Conservation (phyloP, 2,113 vertebrate species). For the Formicarius rufipectus region DNA sequence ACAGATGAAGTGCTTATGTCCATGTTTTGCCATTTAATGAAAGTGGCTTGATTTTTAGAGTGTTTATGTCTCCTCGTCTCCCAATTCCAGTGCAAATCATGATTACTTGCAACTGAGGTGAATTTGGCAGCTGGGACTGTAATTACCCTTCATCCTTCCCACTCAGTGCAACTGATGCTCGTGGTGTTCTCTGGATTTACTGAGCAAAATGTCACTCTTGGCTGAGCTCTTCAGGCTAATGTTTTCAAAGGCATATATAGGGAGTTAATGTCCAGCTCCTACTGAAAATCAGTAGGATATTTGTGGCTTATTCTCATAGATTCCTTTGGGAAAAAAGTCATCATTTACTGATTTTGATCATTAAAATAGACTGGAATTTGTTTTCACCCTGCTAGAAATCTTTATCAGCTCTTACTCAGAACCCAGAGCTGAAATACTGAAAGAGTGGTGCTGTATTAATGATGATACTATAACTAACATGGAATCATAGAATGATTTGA, state of each 20-base stretch:
- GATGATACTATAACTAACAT: background rate
- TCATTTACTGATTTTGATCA: background rate
- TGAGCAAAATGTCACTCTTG: slow-evolving; percentile 11
- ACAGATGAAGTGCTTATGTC: background rate
- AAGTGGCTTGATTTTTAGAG: background rate
- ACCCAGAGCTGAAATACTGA: background rate
- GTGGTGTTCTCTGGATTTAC: background rate
- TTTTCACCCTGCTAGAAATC: background rate
- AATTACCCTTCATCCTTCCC: slow-evolving; percentile 17
- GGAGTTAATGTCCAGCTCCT: background rate
- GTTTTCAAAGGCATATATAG: background rate
- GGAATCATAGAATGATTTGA: background rate
- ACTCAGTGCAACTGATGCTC: background rate
- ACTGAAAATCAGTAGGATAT: background rate
- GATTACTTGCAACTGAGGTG: background rate
- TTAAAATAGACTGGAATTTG: background rate
- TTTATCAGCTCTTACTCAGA: background rate
- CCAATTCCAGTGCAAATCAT: slow-evolving; percentile 14
- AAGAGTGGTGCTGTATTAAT: background rate
- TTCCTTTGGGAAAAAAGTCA: background rate
- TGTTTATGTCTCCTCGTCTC: background rate
- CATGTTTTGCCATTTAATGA: background rate
- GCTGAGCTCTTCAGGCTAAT: background rate
- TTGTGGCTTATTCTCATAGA: background rate
- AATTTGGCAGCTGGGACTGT: slow-evolving; percentile 15